Evolutionary conservation across 2,797 vertebrate genomes (phyloP), one percentile per base, ranked within the genome.

Genomic region (Neosilurus mollespiculum): DNA sequence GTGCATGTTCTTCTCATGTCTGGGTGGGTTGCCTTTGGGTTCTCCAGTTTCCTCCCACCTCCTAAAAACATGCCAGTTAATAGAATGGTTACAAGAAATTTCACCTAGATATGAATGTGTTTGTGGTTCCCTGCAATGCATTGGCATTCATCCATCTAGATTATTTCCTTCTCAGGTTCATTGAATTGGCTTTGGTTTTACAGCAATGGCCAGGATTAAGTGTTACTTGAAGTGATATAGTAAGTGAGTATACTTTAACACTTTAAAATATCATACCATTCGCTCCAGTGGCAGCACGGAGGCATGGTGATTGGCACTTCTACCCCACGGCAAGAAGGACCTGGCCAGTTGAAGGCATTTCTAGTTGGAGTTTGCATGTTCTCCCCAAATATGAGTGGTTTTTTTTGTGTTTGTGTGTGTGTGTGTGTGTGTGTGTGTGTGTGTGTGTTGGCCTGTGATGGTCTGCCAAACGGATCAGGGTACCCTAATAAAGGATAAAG

Each of bases 161-260:
- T 10, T 59, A 37, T 34, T 76, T 59, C 72, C n/a, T 64, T 37
- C 59, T 24, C 34, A 49, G 37, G 4, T 54, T 5, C 54, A 76
- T 18, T 59, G 22, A 59, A 76, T 59, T 37, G n/a, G 24, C 24
- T 18, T 18, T 15, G 51, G 26, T 30, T 75, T 30, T 22, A 30
- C 15, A 20, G 2, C 10, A 8, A 16, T 59, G 54, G 22, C 26
- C 2, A 59, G 30, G 18, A 76, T 76, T 76, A 54, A 54, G 30
- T 1, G 12, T 18, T n/a, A 37, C n/a, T 12, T 61, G 20, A 24
- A 73, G 24, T 56, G 9, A 49, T 53, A 11, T 24, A 58, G 56
- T 62, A 58, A 77, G 71, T 10, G 24, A 73, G 26, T 11, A 75
- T 58, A 37, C 73, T 22, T 76, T 26, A 59, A 37, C 53, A 75